These are phyloP conservation scores for Botia almorhae DNA, from an alignment of 2,797 vertebrate genomes.

Conservation along the genomic window DNA sequence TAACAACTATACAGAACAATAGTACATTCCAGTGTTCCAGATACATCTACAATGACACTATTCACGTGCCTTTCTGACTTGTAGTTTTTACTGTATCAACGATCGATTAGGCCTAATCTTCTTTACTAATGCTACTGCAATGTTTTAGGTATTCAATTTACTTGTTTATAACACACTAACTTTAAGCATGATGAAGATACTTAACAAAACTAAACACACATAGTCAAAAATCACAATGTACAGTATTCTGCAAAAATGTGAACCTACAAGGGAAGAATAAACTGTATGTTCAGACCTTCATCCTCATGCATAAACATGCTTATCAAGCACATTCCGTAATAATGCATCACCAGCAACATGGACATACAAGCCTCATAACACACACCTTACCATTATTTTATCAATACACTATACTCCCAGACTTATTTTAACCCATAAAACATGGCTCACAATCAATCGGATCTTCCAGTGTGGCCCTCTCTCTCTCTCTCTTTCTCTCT, in stretches of 20 bases:
- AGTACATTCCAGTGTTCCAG: not conserved
- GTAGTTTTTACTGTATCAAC: not conserved
- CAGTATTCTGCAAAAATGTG: not conserved
- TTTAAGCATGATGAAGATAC: not conserved
- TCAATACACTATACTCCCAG: slow-evolving; percentile 70
- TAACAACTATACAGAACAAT: slow-evolving; percentile 1
- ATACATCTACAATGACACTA: not conserved
- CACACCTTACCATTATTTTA: slow-evolving; percentile 68
- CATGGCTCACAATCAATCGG: slow-evolving; percentile 86
- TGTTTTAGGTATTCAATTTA: not conserved
- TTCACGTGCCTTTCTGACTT: not conserved
- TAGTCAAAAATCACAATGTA: not conserved
- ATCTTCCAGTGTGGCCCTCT: slow-evolving; percentile 73
- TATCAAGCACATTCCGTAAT: not conserved
- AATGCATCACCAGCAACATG: not conserved
- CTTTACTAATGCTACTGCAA: not conserved
- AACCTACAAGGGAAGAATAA: slow-evolving; percentile 3
- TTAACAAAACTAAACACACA: not conserved
- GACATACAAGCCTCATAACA: slow-evolving; percentile 46
- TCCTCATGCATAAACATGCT: not conserved
- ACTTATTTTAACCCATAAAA: slow-evolving; percentile 81
- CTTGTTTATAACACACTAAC: not conserved
- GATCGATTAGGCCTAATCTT: not conserved
- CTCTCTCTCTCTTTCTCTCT: slow-evolving; percentile 58
- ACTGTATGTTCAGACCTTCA: not conserved